These are phyloP conservation scores for Ochropacha duplaris DNA, from an alignment of 2,888 invertebrate species.

Conservation along the genomic window DNA sequence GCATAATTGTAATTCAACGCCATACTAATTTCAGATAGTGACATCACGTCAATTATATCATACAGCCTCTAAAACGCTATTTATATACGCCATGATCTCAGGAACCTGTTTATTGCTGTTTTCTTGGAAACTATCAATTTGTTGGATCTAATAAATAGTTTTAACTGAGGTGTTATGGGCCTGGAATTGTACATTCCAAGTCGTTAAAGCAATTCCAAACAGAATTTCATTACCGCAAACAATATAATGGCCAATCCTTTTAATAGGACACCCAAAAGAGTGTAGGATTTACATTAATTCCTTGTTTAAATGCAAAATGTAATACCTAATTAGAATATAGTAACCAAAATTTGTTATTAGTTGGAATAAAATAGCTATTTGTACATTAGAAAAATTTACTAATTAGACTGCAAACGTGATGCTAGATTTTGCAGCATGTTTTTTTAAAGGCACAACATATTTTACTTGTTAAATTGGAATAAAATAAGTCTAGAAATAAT, in stretches of 20 bases:
- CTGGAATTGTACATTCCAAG: neutral
- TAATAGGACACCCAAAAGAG: neutral
- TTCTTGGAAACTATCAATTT: neutral
- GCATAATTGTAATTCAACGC: slow-evolving; percentile 29
- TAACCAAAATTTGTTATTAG: too few relatives aligned
- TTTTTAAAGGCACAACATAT: too few relatives aligned
- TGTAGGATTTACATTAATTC: neutral
- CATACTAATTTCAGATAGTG: slow-evolving; percentile 35
- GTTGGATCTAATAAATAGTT: neutral
- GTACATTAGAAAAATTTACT: too few relatives aligned
- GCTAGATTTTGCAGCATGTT: too few relatives aligned
- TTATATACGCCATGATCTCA: slow-evolving; percentile 14
- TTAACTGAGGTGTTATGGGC: neutral
- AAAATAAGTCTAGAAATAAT: too few relatives aligned
- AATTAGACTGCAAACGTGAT: too few relatives aligned
- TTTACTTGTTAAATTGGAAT: too few relatives aligned
- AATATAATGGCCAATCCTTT: neutral
- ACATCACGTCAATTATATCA: slow-evolving; percentile 44
- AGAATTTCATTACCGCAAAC: neutral
- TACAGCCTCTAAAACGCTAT: slow-evolving; percentile 16
- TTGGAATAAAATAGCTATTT: too few relatives aligned
- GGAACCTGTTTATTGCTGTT: slow-evolving; percentile 2
- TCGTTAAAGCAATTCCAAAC: neutral
- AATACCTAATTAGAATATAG: too few relatives aligned
- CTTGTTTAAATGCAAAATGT: neutral